Evolutionary conservation across 2,888 invertebrate genomes (phyloP).

Genomic region (Dastarcus helophoroides): DNA sequence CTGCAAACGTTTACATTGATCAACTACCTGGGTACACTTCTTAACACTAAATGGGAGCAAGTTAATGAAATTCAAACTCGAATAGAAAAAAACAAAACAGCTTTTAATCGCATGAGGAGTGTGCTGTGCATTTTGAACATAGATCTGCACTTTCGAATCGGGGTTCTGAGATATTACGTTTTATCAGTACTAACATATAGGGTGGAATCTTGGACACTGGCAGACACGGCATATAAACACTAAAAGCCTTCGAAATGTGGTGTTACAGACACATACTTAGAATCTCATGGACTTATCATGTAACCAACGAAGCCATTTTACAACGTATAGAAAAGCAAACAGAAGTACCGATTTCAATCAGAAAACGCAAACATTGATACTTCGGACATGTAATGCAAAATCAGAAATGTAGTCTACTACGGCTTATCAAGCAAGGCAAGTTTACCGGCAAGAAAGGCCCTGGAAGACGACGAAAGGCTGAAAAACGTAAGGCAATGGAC

Average conservation of each 20-base stretch:
- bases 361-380: slow-evolving; percentile 3
- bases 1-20: slow-evolving; percentile 2
- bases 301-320: slow-evolving; percentile 1
- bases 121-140: slow-evolving; percentile 3
- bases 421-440: slow-evolving; percentile 2
- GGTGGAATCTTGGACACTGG: slow-evolving; percentile 2
- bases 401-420: too few species aligned
- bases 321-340: slow-evolving; percentile 1
- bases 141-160: not conserved
- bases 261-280: slow-evolving; percentile 7
- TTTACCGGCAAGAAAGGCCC: not conserved
- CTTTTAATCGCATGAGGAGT: slow-evolving; percentile 4
- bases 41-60: slow-evolving; percentile 4
- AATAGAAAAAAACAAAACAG: slow-evolving; percentile 4
- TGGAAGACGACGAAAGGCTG: too few species aligned
- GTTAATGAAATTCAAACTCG: slow-evolving; percentile 2
- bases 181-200: not conserved
- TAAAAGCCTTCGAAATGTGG: too few species aligned
- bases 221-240: slow-evolving; percentile 41
- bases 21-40: slow-evolving; percentile 3
- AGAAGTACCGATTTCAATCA: not conserved
- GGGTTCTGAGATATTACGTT: slow-evolving; percentile 1
- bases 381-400: too few species aligned
- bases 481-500: too few species aligned
- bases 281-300: slow-evolving; percentile 2